Base-by-base conservation (phyloP, 2,888 invertebrate species). In the Bimastos eiseni region DNA sequence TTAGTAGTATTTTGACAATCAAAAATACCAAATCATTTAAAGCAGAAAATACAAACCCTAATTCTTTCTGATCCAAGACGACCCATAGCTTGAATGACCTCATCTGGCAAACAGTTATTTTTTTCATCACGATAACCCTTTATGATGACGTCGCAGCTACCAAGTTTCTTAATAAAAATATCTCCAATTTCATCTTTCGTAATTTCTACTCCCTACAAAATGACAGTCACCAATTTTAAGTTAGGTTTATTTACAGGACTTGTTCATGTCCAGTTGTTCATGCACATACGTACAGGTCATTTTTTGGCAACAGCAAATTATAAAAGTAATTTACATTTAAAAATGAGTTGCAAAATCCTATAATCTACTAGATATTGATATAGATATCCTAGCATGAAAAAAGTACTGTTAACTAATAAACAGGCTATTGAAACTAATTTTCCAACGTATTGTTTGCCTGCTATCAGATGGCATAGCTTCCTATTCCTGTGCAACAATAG, bases 191-290 rank as follows among this genome's bases (percentile, higher is more conserved):
- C 34, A 37, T 86, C 36, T 24, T 86, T 86, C 0, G 34, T 37
- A 86, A 86, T 86, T 86, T 86, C 86, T 33, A 86, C 86, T 37
- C 86, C 86, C 86, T 86, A 86, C 19, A 86, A 86, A 34, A 86
- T 34, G 0, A 86, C 86, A 86, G 15, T 8, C 36, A 15, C 2
- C 86, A 86, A 36, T 24, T 37, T 86, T 8, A 86, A 37, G n/a
- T 34, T 36, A 21, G 19, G 37, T 36, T 86, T 86, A 8, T 86
- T 36, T n/a, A 36, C 34, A n/a, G n/a, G 11, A 70, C n/a, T n/a
- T 70, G 13, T 70, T 8, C 70, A 70, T 30, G 8, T 70, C 21
- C 49, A 49, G 21, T 24, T 41, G 41, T n/a, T n/a, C n/a, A n/a
- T 41, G 41, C 41, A 41, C 15, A 11, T 41, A 41, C 41, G 15